Conservation (phyloP, 2,113 vertebrate species). For the Esox niger region DNA sequence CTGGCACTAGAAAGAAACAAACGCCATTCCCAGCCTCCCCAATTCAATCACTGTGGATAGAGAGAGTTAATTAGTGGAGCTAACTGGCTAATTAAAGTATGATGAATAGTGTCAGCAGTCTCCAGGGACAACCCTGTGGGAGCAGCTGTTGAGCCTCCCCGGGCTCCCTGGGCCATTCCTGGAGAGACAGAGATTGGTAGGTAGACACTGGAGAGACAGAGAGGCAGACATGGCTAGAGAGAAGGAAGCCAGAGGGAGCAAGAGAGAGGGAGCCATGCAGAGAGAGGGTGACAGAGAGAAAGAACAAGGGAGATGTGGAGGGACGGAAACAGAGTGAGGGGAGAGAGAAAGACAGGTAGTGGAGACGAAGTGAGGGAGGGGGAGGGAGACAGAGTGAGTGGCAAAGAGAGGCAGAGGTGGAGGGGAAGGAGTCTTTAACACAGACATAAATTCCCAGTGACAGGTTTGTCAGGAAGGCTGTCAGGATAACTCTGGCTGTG, state of each 20-base stretch:
- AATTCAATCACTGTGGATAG: slow-evolving; percentile 43
- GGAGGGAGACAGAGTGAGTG: neutral
- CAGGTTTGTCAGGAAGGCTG: slow-evolving; percentile 25
- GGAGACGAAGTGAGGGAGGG: neutral
- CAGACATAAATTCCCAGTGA: slow-evolving; percentile 42
- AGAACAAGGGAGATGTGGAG: neutral
- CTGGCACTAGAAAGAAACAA: slow-evolving; percentile 4
- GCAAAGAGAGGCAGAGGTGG: neutral
- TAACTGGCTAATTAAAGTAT: slow-evolving; percentile 55
- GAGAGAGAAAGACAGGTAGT: neutral
- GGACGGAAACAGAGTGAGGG: neutral
- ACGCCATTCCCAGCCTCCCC: slow-evolving; percentile 35
- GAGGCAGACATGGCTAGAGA: too few species aligned
- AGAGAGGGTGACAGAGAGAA: too few species aligned
- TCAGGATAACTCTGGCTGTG: slow-evolving; percentile 10
- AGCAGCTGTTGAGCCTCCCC: slow-evolving; percentile 41
- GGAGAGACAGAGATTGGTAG: too few species aligned
- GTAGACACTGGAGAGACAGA: too few species aligned
- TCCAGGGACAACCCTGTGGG: slow-evolving; percentile 27
- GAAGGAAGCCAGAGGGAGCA: too few species aligned
- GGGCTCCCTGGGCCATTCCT: slow-evolving; percentile 10
- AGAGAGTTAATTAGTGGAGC: slow-evolving; percentile 55
- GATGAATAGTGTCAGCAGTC: slow-evolving; percentile 50
- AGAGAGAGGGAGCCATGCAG: too few species aligned
- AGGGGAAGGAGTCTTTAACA: slow-evolving; percentile 23